phyloP scores from a whole-genome alignment of 2,113 vertebrate genomes.

The Candoia aspera region DNA sequence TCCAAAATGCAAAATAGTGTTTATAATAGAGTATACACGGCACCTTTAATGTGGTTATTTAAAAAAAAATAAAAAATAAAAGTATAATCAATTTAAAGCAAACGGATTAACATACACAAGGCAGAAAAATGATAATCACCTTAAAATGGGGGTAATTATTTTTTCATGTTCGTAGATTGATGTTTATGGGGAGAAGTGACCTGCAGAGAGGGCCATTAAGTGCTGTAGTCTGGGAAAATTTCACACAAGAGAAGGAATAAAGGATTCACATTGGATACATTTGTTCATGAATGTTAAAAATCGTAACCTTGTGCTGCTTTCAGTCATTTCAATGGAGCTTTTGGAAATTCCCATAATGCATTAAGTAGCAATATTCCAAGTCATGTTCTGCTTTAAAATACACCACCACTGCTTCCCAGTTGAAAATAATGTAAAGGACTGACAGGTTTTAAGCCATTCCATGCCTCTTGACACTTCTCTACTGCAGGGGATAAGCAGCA shows the following conservation, averaged over 20 bases:
- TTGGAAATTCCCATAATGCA: conserved; percentile 4
- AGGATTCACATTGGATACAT: neutral
- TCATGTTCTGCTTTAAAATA: conserved; percentile 8
- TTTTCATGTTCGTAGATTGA: conserved; percentile 34
- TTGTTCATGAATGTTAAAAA: conserved; percentile 32
- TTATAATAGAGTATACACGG: neutral
- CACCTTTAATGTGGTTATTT: neutral
- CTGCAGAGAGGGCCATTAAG: conserved; percentile 34
- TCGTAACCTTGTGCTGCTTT: neutral
- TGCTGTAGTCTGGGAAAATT: conserved; percentile 30
- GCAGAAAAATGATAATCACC: conserved; percentile 12
- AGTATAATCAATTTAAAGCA: neutral
- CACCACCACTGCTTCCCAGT: neutral
- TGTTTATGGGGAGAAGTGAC: conserved; percentile 21
- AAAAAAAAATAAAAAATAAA: accelerated
- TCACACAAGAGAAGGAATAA: neutral
- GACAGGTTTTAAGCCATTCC: neutral
- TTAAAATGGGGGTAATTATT: conserved; percentile 44
- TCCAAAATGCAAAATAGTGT: neutral
- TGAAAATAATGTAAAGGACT: neutral
- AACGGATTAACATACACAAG: conserved; percentile 24
- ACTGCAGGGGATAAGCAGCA: neutral
- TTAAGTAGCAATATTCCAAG: conserved; percentile 15
- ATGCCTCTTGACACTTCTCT: no score
- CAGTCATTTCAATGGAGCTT: neutral